Evolutionary conservation across 2,113 vertebrate genomes (phyloP).

Genomic region (Hemichromis elongatus): DNA sequence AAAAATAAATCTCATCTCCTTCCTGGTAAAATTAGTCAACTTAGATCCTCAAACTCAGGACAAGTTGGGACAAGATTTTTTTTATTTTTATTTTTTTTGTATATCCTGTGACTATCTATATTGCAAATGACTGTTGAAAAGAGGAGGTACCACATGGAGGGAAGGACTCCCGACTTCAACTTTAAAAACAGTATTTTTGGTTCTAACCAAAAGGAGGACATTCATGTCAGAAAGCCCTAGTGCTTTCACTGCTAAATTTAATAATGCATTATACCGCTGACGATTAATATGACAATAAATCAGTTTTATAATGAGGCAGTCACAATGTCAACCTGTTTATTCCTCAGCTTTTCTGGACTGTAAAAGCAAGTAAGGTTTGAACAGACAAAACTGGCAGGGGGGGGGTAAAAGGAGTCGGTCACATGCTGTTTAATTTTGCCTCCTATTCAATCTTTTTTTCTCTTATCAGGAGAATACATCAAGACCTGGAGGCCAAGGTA

Average conservation of each 20-base stretch:
- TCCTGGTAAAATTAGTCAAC: not conserved
- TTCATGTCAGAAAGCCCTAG: constrained; percentile 18
- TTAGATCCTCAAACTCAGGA: not conserved
- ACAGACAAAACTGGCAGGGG: not conserved
- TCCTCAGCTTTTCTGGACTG: not conserved
- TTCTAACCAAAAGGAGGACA: not conserved
- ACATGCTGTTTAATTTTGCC: not conserved
- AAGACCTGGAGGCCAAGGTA: constrained; percentile 97
- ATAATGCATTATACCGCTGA: not conserved
- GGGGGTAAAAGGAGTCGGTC: not conserved
- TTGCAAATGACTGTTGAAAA: not conserved
- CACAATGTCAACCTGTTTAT: not conserved
- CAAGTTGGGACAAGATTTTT: not conserved
- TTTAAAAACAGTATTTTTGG: constrained; percentile 32
- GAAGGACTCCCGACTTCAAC: constrained; percentile 29
- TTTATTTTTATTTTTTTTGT: not conserved
- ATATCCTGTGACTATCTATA: not conserved
- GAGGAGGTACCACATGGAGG: not conserved
- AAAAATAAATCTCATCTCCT: not conserved
- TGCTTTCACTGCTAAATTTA: constrained; percentile 42
- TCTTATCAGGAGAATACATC: constrained; percentile 89
- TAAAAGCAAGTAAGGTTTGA: not conserved
- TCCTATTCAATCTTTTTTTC: constrained; percentile 4
- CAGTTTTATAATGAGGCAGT: not conserved
- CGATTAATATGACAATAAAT: not conserved